Evolutionary conservation across 2,888 invertebrate species (phyloP).

Genomic region (Heliconius erato): DNA sequence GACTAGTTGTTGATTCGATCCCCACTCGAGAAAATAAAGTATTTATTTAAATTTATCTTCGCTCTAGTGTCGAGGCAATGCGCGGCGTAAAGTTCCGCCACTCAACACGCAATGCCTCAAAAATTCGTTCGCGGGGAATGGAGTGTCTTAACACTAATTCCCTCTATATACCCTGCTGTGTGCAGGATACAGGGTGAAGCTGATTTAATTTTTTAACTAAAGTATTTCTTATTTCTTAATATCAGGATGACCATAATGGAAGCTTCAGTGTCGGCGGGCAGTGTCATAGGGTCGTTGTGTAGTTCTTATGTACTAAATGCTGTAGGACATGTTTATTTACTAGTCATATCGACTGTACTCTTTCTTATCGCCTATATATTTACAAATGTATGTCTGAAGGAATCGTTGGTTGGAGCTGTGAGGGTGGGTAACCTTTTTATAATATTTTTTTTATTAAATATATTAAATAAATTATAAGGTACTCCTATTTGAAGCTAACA

Average conservation of each 20-base stretch:
- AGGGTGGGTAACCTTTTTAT: conserved; percentile 70
- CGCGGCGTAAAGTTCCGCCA: no score
- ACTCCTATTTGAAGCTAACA: no score
- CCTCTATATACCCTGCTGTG: no score
- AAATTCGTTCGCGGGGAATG: no score
- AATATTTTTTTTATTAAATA: not conserved
- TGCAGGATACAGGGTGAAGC: no score
- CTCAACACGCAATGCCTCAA: no score
- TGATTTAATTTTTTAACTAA: not conserved
- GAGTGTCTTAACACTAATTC: no score
- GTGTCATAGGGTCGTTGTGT: conserved; percentile 85
- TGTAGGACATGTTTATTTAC: conserved; percentile 84
- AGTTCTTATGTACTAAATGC: conserved; percentile 86
- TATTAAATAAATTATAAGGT: not conserved
- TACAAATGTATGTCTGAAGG: conserved; percentile 79
- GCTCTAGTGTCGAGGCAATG: no score
- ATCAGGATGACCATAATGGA: conserved; percentile 88
- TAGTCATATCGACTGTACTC: conserved; percentile 74
- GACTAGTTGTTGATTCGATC: no score
- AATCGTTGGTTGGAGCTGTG: conserved; percentile 79
- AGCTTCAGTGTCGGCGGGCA: conserved; percentile 85
- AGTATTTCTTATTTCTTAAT: conserved; percentile 53
- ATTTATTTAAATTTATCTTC: no score
- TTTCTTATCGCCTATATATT: conserved; percentile 79
- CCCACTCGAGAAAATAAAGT: no score